These are phyloP conservation scores for Heliconius hermathena DNA, from an alignment of 1,140 invertebrate species.

Conservation along the genomic window DNA sequence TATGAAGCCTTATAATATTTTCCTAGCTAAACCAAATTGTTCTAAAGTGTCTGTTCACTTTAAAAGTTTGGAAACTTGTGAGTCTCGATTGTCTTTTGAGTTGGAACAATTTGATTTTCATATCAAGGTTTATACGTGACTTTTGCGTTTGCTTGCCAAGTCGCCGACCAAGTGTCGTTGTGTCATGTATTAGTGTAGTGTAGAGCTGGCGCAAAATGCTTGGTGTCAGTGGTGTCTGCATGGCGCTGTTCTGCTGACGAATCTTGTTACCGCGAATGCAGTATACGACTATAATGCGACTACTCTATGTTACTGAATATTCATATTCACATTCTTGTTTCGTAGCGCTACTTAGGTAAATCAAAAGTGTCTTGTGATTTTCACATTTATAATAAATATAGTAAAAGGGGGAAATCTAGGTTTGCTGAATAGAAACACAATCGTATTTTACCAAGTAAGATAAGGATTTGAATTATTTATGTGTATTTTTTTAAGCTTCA, in stretches of 20 bases:
- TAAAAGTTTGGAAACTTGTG: conserved; percentile 35
- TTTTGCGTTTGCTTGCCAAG: conserved; percentile 28
- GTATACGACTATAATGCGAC: conserved; percentile 51
- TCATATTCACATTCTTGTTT: conserved; percentile 63
- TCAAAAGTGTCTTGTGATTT: conserved; percentile 23
- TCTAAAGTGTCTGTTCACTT: conserved; percentile 33
- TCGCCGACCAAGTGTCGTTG: conserved; percentile 21
- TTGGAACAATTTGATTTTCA: conserved; percentile 43
- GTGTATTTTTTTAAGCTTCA: too few species aligned
- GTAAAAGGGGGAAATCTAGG: background rate
- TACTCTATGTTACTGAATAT: conserved; percentile 57
- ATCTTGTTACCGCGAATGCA: conserved; percentile 69
- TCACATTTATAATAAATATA: background rate
- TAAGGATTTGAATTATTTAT: too few species aligned
- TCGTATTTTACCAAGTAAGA: too few species aligned
- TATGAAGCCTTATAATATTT: conserved; percentile 41
- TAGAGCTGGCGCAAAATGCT: conserved; percentile 28
- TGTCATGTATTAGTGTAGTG: conserved; percentile 10
- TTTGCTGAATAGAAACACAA: too few species aligned
- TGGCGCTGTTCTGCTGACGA: conserved; percentile 66
- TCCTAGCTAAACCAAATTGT: conserved; percentile 31
- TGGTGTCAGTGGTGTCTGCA: conserved; percentile 19
- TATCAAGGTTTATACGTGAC: conserved; percentile 33
- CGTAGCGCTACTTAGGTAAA: conserved; percentile 46
- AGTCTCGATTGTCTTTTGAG: conserved; percentile 46